Evolutionary conservation across 1,140 invertebrate genomes (phyloP).

Genomic region (Pomacea maculata): DNA sequence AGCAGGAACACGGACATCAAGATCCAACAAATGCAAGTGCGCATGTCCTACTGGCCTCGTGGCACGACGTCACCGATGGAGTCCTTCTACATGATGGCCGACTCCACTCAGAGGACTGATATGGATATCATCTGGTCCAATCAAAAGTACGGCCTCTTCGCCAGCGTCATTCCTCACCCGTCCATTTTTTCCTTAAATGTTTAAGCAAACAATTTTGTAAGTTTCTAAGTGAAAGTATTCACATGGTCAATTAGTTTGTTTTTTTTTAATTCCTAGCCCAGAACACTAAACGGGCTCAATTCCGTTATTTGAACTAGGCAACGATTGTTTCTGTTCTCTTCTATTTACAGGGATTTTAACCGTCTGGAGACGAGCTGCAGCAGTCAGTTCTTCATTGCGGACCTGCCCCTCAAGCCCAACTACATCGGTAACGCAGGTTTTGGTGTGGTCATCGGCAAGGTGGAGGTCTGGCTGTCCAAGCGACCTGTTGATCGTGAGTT

Average conservation of each 20-base stretch:
- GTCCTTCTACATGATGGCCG: slow-evolving; percentile 11
- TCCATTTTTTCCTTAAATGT: neutral
- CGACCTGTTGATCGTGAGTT: neutral
- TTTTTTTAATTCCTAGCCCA: too few relatives aligned
- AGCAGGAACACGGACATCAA: neutral
- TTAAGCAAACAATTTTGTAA: neutral
- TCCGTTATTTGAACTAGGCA: too few relatives aligned
- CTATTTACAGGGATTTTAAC: slow-evolving; percentile 6
- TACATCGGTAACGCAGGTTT: neutral
- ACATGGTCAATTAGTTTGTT: too few relatives aligned
- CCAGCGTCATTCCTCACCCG: neutral
- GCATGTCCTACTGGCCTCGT: slow-evolving; percentile 15
- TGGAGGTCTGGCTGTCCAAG: slow-evolving; percentile 9
- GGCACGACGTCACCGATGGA: slow-evolving; percentile 3
- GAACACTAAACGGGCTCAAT: too few relatives aligned
- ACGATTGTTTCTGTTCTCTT: neutral
- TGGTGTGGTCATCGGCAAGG: too few relatives aligned
- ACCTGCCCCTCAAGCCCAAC: neutral
- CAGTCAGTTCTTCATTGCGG: slow-evolving; percentile 11
- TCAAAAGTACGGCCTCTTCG: neutral
- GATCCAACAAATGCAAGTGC: slow-evolving; percentile 10
- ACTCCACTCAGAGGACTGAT: neutral
- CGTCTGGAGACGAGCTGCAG: slow-evolving; percentile 12
- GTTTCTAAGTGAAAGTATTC: too few relatives aligned
- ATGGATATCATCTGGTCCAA: slow-evolving; percentile 11